Evolutionary conservation across 1,140 invertebrate species (phyloP).

Genomic region (Odontomachus brunneus): DNA sequence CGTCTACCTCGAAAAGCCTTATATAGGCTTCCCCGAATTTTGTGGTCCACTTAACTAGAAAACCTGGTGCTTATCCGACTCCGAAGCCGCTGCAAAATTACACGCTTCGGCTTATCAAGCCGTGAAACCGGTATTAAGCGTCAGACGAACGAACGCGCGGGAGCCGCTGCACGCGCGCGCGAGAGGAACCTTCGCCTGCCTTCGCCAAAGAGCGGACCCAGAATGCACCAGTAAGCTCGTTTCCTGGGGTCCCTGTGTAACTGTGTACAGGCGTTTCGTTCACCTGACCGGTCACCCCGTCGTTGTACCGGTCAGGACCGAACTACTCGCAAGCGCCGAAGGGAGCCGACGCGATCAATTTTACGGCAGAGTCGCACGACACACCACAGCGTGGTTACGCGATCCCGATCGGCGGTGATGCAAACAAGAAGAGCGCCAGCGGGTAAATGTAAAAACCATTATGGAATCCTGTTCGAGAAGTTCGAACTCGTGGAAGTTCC

Average conservation of each 20-base stretch:
- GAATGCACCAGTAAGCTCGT: slow-evolving; percentile 73
- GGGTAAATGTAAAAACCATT: slow-evolving; percentile 1
- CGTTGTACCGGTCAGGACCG: slow-evolving; percentile 68
- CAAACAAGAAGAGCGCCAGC: not conserved
- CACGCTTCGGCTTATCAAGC: slow-evolving; percentile 82
- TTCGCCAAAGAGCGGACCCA: slow-evolving; percentile 68
- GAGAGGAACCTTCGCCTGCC: slow-evolving; percentile 68
- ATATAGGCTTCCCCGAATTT: slow-evolving; percentile 83
- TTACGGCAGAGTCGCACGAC: no score
- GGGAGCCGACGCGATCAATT: slow-evolving; percentile 11
- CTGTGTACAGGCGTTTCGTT: slow-evolving; percentile 72
- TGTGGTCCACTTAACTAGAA: slow-evolving; percentile 84
- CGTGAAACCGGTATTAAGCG: slow-evolving; percentile 82
- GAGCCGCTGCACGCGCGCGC: slow-evolving; percentile 74
- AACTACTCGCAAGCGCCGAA: slow-evolving; percentile 22
- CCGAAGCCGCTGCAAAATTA: slow-evolving; percentile 80
- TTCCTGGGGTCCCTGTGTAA: slow-evolving; percentile 71
- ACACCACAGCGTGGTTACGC: not conserved
- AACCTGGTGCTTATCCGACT: slow-evolving; percentile 81
- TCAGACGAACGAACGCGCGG: slow-evolving; percentile 75
- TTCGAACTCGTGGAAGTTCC: slow-evolving; percentile 7
- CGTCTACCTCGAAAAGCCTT: slow-evolving; percentile 77
- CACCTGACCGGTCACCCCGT: slow-evolving; percentile 73
- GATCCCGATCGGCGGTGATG: not conserved
- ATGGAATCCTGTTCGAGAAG: not conserved